phyloP scores from a whole-genome alignment of 2,113 vertebrate species.

The Mastomys natalensis region DNA sequence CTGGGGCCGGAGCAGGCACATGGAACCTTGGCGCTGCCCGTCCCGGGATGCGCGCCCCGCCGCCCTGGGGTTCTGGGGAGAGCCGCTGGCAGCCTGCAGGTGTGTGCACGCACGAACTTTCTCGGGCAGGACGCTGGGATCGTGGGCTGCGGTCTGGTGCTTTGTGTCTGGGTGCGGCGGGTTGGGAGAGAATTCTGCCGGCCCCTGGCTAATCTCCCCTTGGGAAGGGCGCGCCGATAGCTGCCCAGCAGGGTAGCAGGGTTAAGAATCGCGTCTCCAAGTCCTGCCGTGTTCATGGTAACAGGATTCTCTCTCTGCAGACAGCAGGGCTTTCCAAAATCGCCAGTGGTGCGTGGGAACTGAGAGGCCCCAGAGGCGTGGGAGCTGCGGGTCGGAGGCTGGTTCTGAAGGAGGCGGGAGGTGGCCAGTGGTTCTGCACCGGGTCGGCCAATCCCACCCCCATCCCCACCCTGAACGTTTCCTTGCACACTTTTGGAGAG shows the following conservation, averaged over 20 bases:
- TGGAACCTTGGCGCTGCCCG: constrained; percentile 68
- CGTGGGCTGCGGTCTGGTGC: background rate
- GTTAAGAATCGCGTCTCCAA: constrained; percentile 61
- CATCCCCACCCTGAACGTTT: background rate
- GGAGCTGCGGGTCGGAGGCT: background rate
- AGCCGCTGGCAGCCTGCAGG: constrained; percentile 87
- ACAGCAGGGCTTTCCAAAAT: constrained; percentile 28
- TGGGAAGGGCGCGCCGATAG: constrained; percentile 62
- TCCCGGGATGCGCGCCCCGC: constrained; percentile 49
- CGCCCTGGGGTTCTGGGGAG: constrained; percentile 56
- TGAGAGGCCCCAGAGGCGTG: background rate
- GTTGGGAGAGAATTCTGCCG: constrained; percentile 50
- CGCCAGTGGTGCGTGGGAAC: background rate
- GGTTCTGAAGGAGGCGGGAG: background rate
- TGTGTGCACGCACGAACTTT: constrained; percentile 87
- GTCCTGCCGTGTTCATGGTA: constrained; percentile 61
- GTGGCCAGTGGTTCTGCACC: background rate
- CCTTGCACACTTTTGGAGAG: background rate
- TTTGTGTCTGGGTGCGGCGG: constrained; percentile 59
- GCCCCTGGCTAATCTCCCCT: constrained; percentile 47
- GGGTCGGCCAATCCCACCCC: background rate
- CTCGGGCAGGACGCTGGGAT: background rate
- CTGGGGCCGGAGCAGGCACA: constrained; percentile 18
- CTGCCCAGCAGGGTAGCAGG: constrained; percentile 67
- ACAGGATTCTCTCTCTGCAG: constrained; percentile 61